phyloP scores from a whole-genome alignment of 2,113 vertebrate species.

The Eptatretus burgeri region DNA sequence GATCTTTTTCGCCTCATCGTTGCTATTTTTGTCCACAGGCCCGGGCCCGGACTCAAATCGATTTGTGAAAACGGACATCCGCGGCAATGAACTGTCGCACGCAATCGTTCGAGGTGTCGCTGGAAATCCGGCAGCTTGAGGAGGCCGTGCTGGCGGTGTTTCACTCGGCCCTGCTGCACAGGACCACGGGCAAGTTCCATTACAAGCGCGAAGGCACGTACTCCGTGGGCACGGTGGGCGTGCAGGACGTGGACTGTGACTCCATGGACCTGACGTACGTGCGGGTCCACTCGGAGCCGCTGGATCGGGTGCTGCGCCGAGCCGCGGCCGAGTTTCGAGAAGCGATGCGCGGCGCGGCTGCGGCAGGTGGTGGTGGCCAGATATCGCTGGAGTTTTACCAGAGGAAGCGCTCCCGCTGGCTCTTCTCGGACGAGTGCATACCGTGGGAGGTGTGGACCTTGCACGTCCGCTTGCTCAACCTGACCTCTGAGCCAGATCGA shows the following conservation, averaged over 20 bases:
- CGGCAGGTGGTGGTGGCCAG: constrained; percentile 64
- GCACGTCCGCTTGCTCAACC: constrained; percentile 69
- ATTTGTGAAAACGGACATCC: background rate
- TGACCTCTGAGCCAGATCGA: constrained; percentile 78
- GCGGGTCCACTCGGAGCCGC: constrained; percentile 56
- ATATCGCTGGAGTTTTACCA: constrained; percentile 94
- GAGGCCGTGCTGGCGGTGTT: constrained; percentile 56
- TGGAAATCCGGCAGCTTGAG: constrained; percentile 75
- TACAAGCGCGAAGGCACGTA: constrained; percentile 98
- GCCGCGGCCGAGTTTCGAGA: constrained; percentile 20
- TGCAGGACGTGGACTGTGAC: constrained; percentile 70
- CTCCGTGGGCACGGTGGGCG: constrained; percentile 80
- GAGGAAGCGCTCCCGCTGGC: constrained; percentile 95
- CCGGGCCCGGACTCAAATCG: too few species aligned
- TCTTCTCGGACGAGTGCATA: constrained; percentile 81
- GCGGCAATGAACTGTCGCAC: constrained; percentile 65
- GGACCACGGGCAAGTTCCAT: constrained; percentile 94
- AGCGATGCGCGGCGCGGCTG: constrained; percentile 9
- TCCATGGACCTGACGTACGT: constrained; percentile 82
- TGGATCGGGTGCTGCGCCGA: constrained; percentile 59
- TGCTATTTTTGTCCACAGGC: too few species aligned
- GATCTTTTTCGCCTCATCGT: too few species aligned
- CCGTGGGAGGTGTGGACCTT: constrained; percentile 96
- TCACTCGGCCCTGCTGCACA: constrained; percentile 67
- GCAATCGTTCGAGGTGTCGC: constrained; percentile 65